Percentiles rank a stretch among this genome's conserved stretches.
These are phyloP conservation scores for Lacanobia wlatinum DNA, from an alignment of 2,888 invertebrate genomes.

Conservation along the genomic window DNA sequence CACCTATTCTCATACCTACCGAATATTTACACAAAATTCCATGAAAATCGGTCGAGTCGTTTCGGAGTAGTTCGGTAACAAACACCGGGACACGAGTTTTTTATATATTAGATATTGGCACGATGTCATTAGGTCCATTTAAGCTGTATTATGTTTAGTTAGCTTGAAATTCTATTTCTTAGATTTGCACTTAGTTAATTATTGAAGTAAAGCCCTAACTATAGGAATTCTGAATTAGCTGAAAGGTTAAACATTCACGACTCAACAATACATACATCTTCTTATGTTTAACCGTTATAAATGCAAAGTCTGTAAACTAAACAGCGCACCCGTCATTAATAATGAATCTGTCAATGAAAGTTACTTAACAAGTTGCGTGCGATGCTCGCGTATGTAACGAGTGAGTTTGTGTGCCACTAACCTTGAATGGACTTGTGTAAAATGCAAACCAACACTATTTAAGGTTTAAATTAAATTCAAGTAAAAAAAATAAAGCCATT, in stretches of 20 bases:
- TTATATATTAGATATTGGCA: too few species aligned
- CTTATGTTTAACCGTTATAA: slow-evolving; percentile 21
- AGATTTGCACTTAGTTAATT: not conserved
- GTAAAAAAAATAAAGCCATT: not conserved
- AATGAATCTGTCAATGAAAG: slow-evolving; percentile 57
- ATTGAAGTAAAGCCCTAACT: not conserved
- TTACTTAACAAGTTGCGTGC: slow-evolving; percentile 50
- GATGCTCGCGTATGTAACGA: slow-evolving; percentile 24
- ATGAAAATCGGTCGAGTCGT: too few species aligned
- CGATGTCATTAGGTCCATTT: not conserved
- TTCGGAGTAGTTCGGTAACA: too few species aligned
- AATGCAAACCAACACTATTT: not conserved
- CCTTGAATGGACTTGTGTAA: slow-evolving; percentile 94
- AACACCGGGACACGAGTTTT: too few species aligned
- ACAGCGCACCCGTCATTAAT: slow-evolving; percentile 38
- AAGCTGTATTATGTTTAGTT: not conserved
- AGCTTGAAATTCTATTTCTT: not conserved
- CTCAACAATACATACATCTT: slow-evolving; percentile 4
- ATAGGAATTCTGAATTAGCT: not conserved
- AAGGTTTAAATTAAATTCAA: not conserved
- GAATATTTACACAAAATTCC: too few species aligned
- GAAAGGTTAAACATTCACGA: slow-evolving; percentile 2
- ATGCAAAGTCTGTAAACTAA: slow-evolving; percentile 17
- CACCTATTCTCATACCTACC: too few species aligned
- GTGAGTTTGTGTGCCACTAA: slow-evolving; percentile 68